Evolutionary conservation across 2,113 vertebrate species (phyloP), one percentile per base, ranked within the genome.

Genomic region (Geococcyx californianus): DNA sequence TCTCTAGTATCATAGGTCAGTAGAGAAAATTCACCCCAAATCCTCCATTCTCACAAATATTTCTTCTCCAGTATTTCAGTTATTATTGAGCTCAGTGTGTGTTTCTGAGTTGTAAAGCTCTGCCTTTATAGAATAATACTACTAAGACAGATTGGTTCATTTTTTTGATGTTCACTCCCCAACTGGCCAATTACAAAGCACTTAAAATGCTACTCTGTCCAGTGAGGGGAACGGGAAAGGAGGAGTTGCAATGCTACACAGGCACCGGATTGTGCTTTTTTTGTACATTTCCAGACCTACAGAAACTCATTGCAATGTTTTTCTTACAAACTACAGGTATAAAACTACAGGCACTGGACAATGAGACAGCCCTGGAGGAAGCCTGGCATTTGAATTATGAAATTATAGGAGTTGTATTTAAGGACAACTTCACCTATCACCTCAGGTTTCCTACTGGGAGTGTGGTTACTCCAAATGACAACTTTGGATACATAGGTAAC

Each of bases 331-430:
- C 84, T 96, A 92, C 90, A 97, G 97, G 95, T 42, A 91, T 98
- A 51, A 95, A 47, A 11, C 90, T 98, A 74, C 94, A 98, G 72
- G 96, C 97, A 88, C 84, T 98, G 78, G 90, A 97, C 51, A 97
- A 95, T 6, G 98, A 99, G 91, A 97, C 95, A 55, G 97, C 98
- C 26, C 90, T 99, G 96, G 98, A 98, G 91, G 96, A 98, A 80
- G 98, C 98, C 90, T 98, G 98, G 94, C 90, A 97, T 31, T 96
- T 94, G 2, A 62, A 98, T 16, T 17, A 80, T 0, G 95, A 96
- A 16, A 97, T 89, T 2, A 94, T 98, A 9, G 98, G 98, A 3
- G 98, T 99, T 78, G 97, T 98, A 2, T 99, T 99, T 95, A 88
- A 97, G 76, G 98, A 98, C 93, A 96, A 96, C 59, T 98, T 98